phyloP scores from a whole-genome alignment of 1,140 invertebrate species.

The Muscidifurax raptorellus region DNA sequence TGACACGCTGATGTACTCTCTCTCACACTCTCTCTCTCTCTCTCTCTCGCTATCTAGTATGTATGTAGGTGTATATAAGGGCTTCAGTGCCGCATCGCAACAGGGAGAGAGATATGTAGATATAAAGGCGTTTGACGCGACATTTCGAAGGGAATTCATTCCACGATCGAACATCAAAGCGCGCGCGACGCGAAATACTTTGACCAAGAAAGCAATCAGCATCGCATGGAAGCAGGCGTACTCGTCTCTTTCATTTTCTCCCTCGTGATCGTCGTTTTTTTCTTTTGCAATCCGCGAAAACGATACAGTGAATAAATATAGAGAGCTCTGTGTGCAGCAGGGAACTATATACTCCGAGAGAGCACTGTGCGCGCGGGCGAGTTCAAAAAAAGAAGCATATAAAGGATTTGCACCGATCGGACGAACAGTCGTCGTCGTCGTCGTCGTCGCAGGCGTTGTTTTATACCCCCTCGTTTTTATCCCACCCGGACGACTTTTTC shows the following conservation, averaged over 20 bases:
- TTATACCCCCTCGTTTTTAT: not conserved
- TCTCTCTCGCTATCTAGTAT: not conserved
- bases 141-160: conserved; percentile 50
- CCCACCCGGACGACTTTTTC: not conserved
- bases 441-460: not conserved
- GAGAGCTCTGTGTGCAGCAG: not conserved
- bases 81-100: conserved; percentile 31
- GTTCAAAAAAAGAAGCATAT: not conserved
- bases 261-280: not conserved
- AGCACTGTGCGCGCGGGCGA: not conserved
- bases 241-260: not conserved
- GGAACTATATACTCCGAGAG: not conserved
- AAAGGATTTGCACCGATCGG: conserved; percentile 5
- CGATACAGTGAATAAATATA: conserved; percentile 43
- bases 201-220: conserved; percentile 60
- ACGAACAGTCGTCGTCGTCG: not conserved
- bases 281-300: conserved; percentile 10
- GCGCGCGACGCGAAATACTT: conserved; percentile 31
- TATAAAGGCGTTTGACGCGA: not conserved
- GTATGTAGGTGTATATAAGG: conserved; percentile 41
- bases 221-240: not conserved
- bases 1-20: not conserved
- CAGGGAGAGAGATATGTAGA: no score
- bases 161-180: conserved; percentile 51
- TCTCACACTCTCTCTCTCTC: not conserved